A percentile compares a stretch with the other conserved stretches of the same genome.
These are phyloP conservation scores for Danio aesculapii DNA, from an alignment of 2,797 vertebrate genomes.

Conservation along the genomic window DNA sequence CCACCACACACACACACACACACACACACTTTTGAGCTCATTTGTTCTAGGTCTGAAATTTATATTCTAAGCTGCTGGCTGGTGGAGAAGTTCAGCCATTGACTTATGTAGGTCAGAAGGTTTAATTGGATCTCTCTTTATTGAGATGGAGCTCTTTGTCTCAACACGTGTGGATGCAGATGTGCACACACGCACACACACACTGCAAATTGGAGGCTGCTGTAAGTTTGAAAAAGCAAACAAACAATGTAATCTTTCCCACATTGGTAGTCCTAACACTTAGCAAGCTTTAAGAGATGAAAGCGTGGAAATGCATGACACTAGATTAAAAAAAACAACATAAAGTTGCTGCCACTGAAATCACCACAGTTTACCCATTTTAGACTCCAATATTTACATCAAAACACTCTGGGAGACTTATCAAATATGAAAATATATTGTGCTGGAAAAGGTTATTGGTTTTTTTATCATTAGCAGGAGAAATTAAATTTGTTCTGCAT, in stretches of 20 bases:
- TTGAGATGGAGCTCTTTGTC: conserved; percentile 49
- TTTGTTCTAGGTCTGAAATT: conserved; percentile 24
- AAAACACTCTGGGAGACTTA: conserved; percentile 3
- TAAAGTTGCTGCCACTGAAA: conserved; percentile 4
- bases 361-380: not conserved
- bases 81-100: conserved; percentile 40
- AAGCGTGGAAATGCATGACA: conserved; percentile 15
- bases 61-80: conserved; percentile 24
- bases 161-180: conserved; percentile 40
- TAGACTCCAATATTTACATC: not conserved
- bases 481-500: not conserved
- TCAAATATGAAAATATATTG: not conserved
- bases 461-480: not conserved
- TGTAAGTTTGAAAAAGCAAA: conserved; percentile 22
- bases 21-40: not conserved
- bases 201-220: conserved; percentile 30
- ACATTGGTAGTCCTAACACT: conserved; percentile 21
- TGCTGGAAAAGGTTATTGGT: conserved; percentile 3
- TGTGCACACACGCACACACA: not conserved
- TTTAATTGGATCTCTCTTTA: conserved; percentile 63
- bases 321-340: not conserved
- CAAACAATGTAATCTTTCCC: conserved; percentile 2
- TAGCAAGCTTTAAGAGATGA: conserved; percentile 19
- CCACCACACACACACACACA: no score
- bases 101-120: conserved; percentile 61